These are phyloP conservation scores for Tokudaia muenninki DNA, from an alignment of 2,797 vertebrate species.

Conservation along the genomic window DNA sequence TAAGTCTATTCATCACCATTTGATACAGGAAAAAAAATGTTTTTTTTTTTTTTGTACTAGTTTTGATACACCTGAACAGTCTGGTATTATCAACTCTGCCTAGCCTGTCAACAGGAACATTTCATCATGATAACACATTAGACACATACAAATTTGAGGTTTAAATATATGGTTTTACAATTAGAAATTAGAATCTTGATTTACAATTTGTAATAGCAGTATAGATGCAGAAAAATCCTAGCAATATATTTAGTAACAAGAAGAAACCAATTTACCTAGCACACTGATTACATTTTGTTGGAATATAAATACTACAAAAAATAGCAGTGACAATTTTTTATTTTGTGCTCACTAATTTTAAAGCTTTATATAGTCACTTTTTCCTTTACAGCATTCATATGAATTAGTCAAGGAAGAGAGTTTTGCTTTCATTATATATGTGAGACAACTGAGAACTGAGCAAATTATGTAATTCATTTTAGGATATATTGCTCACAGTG, in stretches of 20 bases:
- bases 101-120: not conserved
- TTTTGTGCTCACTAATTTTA: slow-evolving; percentile 49
- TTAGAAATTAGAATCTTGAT: not conserved
- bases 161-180: not conserved
- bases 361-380: not conserved
- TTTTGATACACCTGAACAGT: not conserved
- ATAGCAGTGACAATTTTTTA: slow-evolving; percentile 36
- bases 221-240: not conserved
- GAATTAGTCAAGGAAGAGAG: slow-evolving; percentile 40
- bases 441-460: slow-evolving; percentile 28
- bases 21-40: not conserved
- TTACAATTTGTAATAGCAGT: slow-evolving; percentile 3
- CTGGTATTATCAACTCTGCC: not conserved
- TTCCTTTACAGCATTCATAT: not conserved
- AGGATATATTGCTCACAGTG: not conserved
- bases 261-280: slow-evolving; percentile 46
- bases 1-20: not conserved
- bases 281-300: slow-evolving; percentile 22
- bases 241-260: slow-evolving; percentile 42
- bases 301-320: slow-evolving; percentile 52
- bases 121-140: slow-evolving; percentile 32
- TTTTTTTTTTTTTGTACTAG: not conserved
- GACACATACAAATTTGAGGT: not conserved
- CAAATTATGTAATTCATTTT: slow-evolving; percentile 11
- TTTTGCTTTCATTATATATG: slow-evolving; percentile 32